Evolutionary conservation across 2,797 vertebrate species (phyloP).

Genomic region (Kryptopterus vitreolus): DNA sequence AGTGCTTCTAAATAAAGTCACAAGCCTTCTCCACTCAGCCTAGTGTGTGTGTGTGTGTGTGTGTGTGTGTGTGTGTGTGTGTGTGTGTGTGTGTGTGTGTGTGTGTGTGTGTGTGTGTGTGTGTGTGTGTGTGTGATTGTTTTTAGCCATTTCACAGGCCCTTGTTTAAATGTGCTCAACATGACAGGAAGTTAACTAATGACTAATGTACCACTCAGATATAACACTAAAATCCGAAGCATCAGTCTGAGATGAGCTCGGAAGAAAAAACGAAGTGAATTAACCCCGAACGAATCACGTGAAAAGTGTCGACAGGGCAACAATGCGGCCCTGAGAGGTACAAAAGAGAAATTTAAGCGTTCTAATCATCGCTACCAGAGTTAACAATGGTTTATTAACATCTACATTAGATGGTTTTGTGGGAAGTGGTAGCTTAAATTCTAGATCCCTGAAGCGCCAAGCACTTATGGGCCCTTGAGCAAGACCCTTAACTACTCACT

Average conservation of each 20-base stretch:
- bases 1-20: constrained; percentile 56
- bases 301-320: constrained; percentile 36
- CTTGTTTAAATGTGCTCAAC: constrained; percentile 28
- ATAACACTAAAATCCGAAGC: not conserved
- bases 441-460: no score
- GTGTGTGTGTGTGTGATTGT: no score
- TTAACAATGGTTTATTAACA: constrained; percentile 4
- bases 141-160: constrained; percentile 4
- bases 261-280: constrained; percentile 11
- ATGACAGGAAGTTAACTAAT: constrained; percentile 20
- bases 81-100: not conserved
- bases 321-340: not conserved
- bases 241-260: constrained; percentile 4
- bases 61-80: constrained; percentile 14
- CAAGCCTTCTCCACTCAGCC: constrained; percentile 29
- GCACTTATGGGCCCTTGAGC: no score
- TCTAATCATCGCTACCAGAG: constrained; percentile 1
- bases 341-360: not conserved
- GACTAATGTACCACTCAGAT: constrained; percentile 26
- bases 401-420: constrained; percentile 4
- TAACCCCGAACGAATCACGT: constrained; percentile 12
- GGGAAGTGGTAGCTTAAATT: no score
- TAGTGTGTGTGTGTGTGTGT: constrained; percentile 27
- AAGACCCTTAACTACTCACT: no score
- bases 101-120: not conserved